Evolutionary conservation across 2,113 vertebrate species (phyloP).

Genomic region (Paramormyrops kingsleyae): DNA sequence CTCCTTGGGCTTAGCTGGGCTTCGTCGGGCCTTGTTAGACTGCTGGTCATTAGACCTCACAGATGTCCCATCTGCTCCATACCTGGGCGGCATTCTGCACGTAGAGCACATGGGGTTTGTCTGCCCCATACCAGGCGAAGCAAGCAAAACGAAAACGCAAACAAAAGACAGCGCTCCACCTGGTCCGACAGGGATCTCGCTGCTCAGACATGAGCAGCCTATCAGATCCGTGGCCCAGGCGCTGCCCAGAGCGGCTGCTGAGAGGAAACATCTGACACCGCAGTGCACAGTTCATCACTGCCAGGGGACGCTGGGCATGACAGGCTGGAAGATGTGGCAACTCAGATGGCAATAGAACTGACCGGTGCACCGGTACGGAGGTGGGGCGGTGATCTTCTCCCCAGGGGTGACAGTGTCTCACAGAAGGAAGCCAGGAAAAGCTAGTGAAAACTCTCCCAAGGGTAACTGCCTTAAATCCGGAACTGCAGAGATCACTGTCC

Average conservation of each 20-base stretch:
- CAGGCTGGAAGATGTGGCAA: background rate
- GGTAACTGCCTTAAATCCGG: background rate
- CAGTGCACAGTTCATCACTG: background rate
- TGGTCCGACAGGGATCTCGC: background rate
- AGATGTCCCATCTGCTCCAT: background rate
- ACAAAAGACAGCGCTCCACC: background rate
- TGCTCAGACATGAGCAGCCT: background rate
- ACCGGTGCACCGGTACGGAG: background rate
- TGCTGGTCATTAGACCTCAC: background rate
- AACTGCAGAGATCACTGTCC: background rate
- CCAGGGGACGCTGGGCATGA: background rate
- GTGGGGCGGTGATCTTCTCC: background rate
- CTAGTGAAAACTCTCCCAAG: background rate
- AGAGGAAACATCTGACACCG: background rate
- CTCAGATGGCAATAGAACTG: background rate
- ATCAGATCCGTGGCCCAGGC: background rate
- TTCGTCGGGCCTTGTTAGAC: background rate
- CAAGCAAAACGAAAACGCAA: background rate
- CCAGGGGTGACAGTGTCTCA: background rate
- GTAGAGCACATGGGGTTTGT: background rate
- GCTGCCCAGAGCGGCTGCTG: background rate
- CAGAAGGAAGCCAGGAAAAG: background rate
- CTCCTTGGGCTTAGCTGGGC: background rate
- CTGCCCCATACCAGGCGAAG: background rate
- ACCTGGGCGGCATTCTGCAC: background rate